Evolutionary conservation across 2,888 invertebrate genomes (phyloP).

Genomic region (Pandemis cinnamomeana): DNA sequence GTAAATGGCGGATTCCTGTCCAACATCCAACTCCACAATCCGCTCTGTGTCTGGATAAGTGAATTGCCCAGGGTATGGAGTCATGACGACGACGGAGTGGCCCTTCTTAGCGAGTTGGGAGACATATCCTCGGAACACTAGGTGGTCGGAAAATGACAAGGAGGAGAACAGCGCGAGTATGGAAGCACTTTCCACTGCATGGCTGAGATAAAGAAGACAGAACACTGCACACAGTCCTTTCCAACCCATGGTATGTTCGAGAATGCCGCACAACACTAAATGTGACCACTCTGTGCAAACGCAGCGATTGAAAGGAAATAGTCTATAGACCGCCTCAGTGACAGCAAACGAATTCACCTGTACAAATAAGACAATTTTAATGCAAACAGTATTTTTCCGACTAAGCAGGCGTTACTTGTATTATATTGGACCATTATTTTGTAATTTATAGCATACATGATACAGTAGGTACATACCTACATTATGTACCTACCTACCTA

Average conservation of each 20-base stretch:
- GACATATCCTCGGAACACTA: conserved; percentile 71
- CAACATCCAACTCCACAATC: conserved; percentile 73
- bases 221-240: conserved; percentile 52
- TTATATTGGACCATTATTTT: conserved; percentile 15
- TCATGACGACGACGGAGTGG: conserved; percentile 74
- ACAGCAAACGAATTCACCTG: conserved; percentile 51
- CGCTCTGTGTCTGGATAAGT: conserved; percentile 65
- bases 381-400: conserved; percentile 45
- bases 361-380: conserved; percentile 52
- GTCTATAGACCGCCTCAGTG: conserved; percentile 1
- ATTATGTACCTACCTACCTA: too few species aligned
- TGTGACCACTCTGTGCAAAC: conserved; percentile 46
- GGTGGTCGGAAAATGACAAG: conserved; percentile 73
- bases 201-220: conserved; percentile 48
- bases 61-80: conserved; percentile 75
- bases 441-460: conserved; percentile 25
- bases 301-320: conserved; percentile 49
- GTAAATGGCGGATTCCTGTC: conserved; percentile 64
- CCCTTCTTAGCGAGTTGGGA: conserved; percentile 66
- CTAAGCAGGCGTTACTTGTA: conserved; percentile 7
- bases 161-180: conserved; percentile 75
- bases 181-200: conserved; percentile 58
- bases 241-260: conserved; percentile 51
- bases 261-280: conserved; percentile 42
- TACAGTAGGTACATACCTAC: background rate